Base-by-base conservation (phyloP, 64 coral and sea anemone species). In the Dendrophyllia cribrosa region DNA sequence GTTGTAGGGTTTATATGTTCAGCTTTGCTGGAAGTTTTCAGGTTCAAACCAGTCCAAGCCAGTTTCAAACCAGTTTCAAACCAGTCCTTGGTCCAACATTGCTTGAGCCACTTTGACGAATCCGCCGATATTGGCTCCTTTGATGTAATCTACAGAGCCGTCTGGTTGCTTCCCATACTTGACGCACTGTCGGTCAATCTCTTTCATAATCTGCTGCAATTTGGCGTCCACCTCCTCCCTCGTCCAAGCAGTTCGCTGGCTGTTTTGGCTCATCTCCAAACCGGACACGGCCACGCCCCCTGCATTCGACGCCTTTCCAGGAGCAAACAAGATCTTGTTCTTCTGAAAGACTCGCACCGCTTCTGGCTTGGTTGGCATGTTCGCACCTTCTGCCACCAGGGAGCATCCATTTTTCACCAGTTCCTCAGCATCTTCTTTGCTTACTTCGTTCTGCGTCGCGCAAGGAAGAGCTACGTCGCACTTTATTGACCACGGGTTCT, bases 211-310 rank as follows among this genome's bases (percentile, higher is more conserved):
- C 9, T 85, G 22, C 21, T 88, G 89, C 56, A 97, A 44, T 85
- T 97, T 97, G 20, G 66, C 52, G 23, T 97, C 95, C 5, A 97
- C 95, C 61, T 91, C 92, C 52, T 94, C 92, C 68, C 95, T 67
- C 5, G 60, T 91, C 95, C 95, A 97, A 62, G 95, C 92, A 43
- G 81, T 44, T 88, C 95, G 92, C 79, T 79, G 50, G 84, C 95
- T 97, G 59, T 97, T 97, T 76, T 97, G 95, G 70, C 92, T 97
- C 95, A 97, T 97, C 76, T 97, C 95, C 17, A 97, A 86, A 51
- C 95, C 95, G 45, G 95, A 97, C 16, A 93, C 93, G 8, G 95
- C 95, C 67, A 97, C 95, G 6, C 95, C 95, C 17, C 95, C 95
- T 4, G 95, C 95, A 26, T 97, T 97, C 11, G 95, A 94, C 9